Evolutionary conservation across 1,140 invertebrate genomes (phyloP), one percentile per base, ranked within the genome.

Genomic region (Parasteatoda tepidariorum): DNA sequence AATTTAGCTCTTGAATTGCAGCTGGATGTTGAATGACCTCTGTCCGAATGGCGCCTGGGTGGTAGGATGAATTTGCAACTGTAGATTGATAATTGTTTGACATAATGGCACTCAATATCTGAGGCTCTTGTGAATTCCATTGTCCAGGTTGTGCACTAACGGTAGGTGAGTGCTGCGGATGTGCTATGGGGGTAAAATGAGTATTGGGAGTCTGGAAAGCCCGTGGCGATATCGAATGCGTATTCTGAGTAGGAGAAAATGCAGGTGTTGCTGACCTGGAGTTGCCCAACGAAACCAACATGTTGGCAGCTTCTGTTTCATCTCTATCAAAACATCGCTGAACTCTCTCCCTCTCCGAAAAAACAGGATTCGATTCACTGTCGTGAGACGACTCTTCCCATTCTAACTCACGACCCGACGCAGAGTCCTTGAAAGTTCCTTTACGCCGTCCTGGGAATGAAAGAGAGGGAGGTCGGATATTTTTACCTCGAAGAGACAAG

Each of bases 301-400:
- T 97, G 89, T 97, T 97, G 48, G 97, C 97, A 81, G 96, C 97
- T 91, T 99, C 97, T 7, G 95, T 97, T 91, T 98, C 97, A 88
- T 98, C 96, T 86, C 94, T 93, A 90, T 97, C 95, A 90, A 95
- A 96, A 78, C 93, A 90, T 24, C 94, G 91, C 85, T 94, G 92
- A 86, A 94, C 91, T 6, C 79, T 33, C 13, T 85, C 84, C 26
- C 86, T 83, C 83, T 91, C 88, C 85, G 90, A 92, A 88, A 92
- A 93, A 90, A 93, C 95, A 11, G 95, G 94, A 79, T 95, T 96
- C 26, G 93, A 95, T 89, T 96, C 94, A 83, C 86, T 85, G 74
- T 86, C 87, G 33, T 81, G 84, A 0, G 95, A 96, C 0, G 95
- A 96, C 24, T 95, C 96, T 89, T 97, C 95, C 85, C 95, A 95